These are phyloP conservation scores for Pao palembangensis DNA, from an alignment of 2,113 vertebrate genomes.

Conservation along the genomic window DNA sequence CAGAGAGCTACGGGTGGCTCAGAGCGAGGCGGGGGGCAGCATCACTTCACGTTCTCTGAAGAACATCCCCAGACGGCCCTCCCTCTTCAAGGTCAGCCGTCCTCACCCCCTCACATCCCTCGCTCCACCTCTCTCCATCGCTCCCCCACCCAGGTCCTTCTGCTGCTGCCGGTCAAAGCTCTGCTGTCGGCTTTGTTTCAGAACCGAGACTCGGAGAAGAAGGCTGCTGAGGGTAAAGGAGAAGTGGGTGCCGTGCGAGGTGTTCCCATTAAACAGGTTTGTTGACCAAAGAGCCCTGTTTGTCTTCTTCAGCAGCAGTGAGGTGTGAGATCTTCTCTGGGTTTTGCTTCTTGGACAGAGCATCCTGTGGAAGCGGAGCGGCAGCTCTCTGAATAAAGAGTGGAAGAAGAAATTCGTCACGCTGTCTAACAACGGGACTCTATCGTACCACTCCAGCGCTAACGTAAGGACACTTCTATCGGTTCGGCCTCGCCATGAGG, in stretches of 20 bases:
- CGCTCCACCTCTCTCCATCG: slow-evolving; percentile 16
- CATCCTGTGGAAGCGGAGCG: slow-evolving; percentile 90
- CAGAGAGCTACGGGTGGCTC: slow-evolving; percentile 82
- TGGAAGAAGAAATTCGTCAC: slow-evolving; percentile 99
- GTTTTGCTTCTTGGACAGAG: slow-evolving; percentile 76
- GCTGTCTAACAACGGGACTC: slow-evolving; percentile 86
- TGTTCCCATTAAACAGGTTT: slow-evolving; percentile 90
- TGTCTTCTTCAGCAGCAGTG: too few relatives aligned
- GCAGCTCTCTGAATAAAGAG: slow-evolving; percentile 95
- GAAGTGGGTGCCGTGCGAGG: slow-evolving; percentile 78
- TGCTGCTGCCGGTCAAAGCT: background rate
- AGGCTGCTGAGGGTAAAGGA: slow-evolving; percentile 80
- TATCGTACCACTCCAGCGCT: slow-evolving; percentile 90
- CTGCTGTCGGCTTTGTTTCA: slow-evolving; percentile 64
- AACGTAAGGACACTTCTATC: slow-evolving; percentile 78
- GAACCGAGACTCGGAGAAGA: slow-evolving; percentile 89
- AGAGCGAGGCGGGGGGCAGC: slow-evolving; percentile 70
- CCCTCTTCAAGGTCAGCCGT: slow-evolving; percentile 87
- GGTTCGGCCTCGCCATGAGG: background rate
- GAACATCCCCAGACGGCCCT: slow-evolving; percentile 86
- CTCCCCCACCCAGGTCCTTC: slow-evolving; percentile 18
- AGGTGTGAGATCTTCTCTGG: slow-evolving; percentile 9
- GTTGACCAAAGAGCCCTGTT: background rate
- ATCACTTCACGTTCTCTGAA: slow-evolving; percentile 80
- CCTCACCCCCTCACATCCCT: background rate